Conservation (phyloP, 2,888 invertebrate species). For the Argyresthia goedartella region DNA sequence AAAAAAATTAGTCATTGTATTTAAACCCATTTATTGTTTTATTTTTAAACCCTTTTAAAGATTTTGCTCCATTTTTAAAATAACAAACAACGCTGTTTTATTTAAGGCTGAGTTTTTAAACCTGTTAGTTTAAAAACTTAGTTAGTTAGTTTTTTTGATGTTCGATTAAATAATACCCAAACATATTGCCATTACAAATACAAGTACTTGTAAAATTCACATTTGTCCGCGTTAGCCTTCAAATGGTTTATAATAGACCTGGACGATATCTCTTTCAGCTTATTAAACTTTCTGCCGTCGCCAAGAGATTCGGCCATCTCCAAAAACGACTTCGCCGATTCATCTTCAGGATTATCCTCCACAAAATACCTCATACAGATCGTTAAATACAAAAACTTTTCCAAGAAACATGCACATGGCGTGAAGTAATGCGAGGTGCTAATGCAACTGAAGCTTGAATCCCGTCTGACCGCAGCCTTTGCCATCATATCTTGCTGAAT, state of each 20-base stretch:
- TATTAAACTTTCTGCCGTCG: constrained; percentile 25
- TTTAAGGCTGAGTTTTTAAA: no score
- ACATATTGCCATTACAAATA: constrained; percentile 23
- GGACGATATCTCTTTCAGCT: constrained; percentile 27
- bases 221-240: constrained; percentile 12
- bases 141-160: no score
- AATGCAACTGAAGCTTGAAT: background rate
- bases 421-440: constrained; percentile 17
- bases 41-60: no score
- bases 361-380: constrained; percentile 31
- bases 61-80: no score
- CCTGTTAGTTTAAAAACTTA: no score
- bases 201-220: constrained; percentile 31
- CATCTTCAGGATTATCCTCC: constrained; percentile 28
- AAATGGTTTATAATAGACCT: constrained; percentile 3
- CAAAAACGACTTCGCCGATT: constrained; percentile 23
- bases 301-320: constrained; percentile 28
- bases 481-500: background rate
- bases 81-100: no score
- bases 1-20: no score
- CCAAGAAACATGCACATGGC: constrained; percentile 30
- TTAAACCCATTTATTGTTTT: no score
- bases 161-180: constrained; percentile 9
- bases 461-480: background rate
- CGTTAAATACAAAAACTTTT: constrained; percentile 32